Evolutionary conservation across 1,140 invertebrate genomes (phyloP).

Genomic region (Thaumetopoea pityocampa): DNA sequence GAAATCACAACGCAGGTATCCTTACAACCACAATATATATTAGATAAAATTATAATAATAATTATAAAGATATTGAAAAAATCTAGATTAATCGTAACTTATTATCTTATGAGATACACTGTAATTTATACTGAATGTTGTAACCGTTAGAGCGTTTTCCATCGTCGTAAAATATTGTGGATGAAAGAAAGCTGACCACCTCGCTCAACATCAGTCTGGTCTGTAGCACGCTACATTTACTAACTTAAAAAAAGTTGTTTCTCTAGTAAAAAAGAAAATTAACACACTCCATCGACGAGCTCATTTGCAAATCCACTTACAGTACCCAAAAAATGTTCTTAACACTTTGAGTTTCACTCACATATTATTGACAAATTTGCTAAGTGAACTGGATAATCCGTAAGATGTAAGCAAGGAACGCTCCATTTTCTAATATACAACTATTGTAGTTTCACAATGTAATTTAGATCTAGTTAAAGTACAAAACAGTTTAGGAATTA

Average conservation of each 20-base stretch:
- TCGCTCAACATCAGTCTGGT: conserved; percentile 64
- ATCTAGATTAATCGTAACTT: conserved; percentile 73
- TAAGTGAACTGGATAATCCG: conserved; percentile 45
- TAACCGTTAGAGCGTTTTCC: conserved; percentile 72
- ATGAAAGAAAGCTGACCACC: conserved; percentile 74
- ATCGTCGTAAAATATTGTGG: conserved; percentile 72
- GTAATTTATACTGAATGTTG: conserved; percentile 70
- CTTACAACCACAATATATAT: conserved; percentile 78
- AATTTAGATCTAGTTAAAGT: conserved; percentile 75
- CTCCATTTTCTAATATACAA: conserved; percentile 67
- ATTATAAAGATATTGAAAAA: conserved; percentile 76
- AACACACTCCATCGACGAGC: conserved; percentile 68
- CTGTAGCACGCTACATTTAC: conserved; percentile 69
- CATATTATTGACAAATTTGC: conserved; percentile 61
- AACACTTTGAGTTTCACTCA: conserved; percentile 63
- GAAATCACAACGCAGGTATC: conserved; percentile 76
- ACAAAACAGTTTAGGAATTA: conserved; percentile 73
- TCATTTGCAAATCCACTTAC: conserved; percentile 64
- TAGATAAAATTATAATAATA: conserved; percentile 77
- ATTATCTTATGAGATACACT: conserved; percentile 74
- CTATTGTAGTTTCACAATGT: conserved; percentile 73
- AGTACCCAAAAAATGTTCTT: conserved; percentile 70
- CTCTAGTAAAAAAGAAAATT: conserved; percentile 67
- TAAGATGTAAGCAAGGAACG: conserved; percentile 52
- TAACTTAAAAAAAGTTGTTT: conserved; percentile 67